Percentiles rank a stretch among this genome's conserved stretches.
phyloP scores from a whole-genome alignment of 2,113 vertebrate genomes.

The Candoia aspera region DNA sequence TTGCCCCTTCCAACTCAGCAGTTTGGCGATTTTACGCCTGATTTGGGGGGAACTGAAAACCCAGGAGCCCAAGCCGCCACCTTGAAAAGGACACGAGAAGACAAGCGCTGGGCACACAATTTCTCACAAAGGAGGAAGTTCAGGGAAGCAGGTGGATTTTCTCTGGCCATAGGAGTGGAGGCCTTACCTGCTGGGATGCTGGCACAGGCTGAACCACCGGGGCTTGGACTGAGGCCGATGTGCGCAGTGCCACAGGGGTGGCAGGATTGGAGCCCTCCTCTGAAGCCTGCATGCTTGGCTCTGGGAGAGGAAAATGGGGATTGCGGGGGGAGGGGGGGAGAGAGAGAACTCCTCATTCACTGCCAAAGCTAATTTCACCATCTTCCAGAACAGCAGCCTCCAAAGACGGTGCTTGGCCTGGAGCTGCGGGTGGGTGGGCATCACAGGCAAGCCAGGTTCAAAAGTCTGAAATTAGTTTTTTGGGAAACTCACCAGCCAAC shows the following conservation, averaged over 20 bases:
- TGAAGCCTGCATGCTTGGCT: slow-evolving; percentile 91
- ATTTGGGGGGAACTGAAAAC: neutral
- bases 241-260: slow-evolving; percentile 82
- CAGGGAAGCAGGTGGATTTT: neutral
- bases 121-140: neutral
- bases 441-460: neutral
- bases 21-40: neutral
- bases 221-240: slow-evolving; percentile 84
- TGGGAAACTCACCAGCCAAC: neutral
- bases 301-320: slow-evolving; percentile 65
- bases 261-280: slow-evolving; percentile 86
- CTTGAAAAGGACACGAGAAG: neutral
- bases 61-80: neutral
- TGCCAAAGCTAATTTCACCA: neutral
- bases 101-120: too few relatives aligned
- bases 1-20: neutral
- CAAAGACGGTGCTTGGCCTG: neutral
- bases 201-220: slow-evolving; percentile 91
- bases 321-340: neutral
- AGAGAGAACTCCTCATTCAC: neutral
- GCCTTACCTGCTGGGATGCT: slow-evolving; percentile 90
- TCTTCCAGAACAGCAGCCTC: neutral
- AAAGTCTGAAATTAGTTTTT: neutral
- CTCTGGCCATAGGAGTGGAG: too few relatives aligned
- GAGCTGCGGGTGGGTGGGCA: neutral